Percentiles rank a stretch among this genome's conserved stretches.
Evolutionary conservation across 2,888 invertebrate genomes (phyloP).

Genomic region (Pollenia angustigena): DNA sequence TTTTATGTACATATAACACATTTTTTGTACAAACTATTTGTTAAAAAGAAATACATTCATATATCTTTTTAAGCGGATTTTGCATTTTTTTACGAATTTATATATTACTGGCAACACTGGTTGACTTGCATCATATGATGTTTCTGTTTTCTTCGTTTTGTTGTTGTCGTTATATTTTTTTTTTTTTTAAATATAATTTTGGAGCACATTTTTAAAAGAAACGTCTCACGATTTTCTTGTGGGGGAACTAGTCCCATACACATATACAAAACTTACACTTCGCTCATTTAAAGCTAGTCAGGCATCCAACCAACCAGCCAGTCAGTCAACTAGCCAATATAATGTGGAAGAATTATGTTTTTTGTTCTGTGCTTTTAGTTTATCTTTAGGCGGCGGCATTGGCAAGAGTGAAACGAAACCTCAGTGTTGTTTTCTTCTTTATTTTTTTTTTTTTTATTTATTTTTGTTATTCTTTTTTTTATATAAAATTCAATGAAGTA

Average conservation of each 20-base stretch:
- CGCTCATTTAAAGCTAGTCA: slow-evolving; percentile 14
- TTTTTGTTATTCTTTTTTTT: slow-evolving; percentile 43
- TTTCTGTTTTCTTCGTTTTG: slow-evolving; percentile 21
- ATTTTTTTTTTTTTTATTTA: too few relatives aligned
- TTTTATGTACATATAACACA: too few relatives aligned
- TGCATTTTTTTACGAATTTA: too few relatives aligned
- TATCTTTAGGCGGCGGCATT: slow-evolving; percentile 81
- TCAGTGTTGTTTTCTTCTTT: slow-evolving; percentile 73
- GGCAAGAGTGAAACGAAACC: slow-evolving; percentile 77
- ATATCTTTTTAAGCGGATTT: too few relatives aligned
- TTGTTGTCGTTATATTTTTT: slow-evolving; percentile 6
- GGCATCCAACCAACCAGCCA: slow-evolving; percentile 30
- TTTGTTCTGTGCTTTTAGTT: slow-evolving; percentile 74
- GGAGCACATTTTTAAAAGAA: slow-evolving; percentile 66
- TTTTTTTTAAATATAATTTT: slow-evolving; percentile 41
- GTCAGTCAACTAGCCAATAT: slow-evolving; percentile 59
- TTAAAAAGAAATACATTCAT: too few relatives aligned
- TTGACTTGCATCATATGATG: slow-evolving; percentile 59
- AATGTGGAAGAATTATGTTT: slow-evolving; percentile 80
- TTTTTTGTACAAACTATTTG: too few relatives aligned
- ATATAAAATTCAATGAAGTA: slow-evolving; percentile 75
- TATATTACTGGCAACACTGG: too few relatives aligned
- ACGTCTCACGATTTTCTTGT: slow-evolving; percentile 69
- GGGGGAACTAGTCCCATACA: slow-evolving; percentile 54
- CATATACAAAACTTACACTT: not conserved